phyloP scores from a whole-genome alignment of 1,140 invertebrate species.

The Idris sp. region DNA sequence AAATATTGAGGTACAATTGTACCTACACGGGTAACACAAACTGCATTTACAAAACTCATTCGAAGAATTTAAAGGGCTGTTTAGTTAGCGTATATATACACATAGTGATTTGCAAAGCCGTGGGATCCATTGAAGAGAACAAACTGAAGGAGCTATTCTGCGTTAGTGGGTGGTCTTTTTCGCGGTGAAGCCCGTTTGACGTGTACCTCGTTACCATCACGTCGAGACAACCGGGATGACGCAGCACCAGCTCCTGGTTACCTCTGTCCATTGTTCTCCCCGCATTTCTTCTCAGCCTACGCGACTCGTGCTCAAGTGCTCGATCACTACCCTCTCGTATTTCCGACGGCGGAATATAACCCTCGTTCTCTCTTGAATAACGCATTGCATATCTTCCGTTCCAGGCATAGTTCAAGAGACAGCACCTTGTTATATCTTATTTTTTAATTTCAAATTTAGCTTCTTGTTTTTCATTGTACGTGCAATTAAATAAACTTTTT shows the following conservation, averaged over 20 bases:
- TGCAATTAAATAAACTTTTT: background rate
- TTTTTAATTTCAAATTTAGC: constrained; percentile 22
- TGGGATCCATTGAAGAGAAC: constrained; percentile 46
- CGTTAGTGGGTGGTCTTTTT: constrained; percentile 60
- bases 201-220: constrained; percentile 67
- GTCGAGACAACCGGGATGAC: constrained; percentile 72
- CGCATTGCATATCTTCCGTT: constrained; percentile 55
- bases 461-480: constrained; percentile 6
- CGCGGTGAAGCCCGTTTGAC: constrained; percentile 59
- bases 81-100: constrained; percentile 38
- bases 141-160: constrained; percentile 48
- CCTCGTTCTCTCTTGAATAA: constrained; percentile 63
- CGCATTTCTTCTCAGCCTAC: constrained; percentile 73
- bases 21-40: too few relatives aligned
- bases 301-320: constrained; percentile 76
- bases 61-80: constrained; percentile 28
- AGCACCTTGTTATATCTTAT: constrained; percentile 42
- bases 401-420: constrained; percentile 47
- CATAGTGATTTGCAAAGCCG: constrained; percentile 37
- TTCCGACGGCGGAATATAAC: constrained; percentile 61
- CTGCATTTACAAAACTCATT: too few relatives aligned
- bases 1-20: too few relatives aligned
- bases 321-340: constrained; percentile 71
- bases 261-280: constrained; percentile 74
- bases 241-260: constrained; percentile 73